Base-by-base conservation (phyloP, 2,113 vertebrate genomes). In the Oxyura jamaicensis region DNA sequence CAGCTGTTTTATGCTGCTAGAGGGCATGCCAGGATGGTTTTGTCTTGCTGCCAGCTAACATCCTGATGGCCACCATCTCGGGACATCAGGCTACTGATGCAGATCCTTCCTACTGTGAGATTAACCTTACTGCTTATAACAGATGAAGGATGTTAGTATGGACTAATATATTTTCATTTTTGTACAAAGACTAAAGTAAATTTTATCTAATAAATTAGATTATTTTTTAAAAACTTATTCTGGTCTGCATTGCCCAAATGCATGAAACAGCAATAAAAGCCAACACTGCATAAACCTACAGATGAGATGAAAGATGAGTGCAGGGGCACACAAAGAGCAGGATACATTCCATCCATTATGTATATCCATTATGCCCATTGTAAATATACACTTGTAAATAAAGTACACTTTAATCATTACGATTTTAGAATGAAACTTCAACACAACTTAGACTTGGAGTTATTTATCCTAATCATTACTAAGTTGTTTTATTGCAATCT, bases 21-120 rank as follows among this genome's bases (percentile, higher is more conserved):
- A n/a, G 58, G 79, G 42, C 75, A 93, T 75, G 95, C 60, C 88
- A 95, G 63, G 25, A 69, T 83, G 41, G 36, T 73, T 96, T 95
- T 96, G 83, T 84, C 36, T 87, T 91, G 55, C 75, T 91, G 68
- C 19, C 90, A 96, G 3, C 73, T 74, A 72, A 82, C 71, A 74
- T 72, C 91, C 88, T 78, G 10, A 41, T 60, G 87, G 93, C 82
- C 82, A 95, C 62, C 20, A 78, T 48, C 58, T 63, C 73, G 50
- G 76, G 85, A 76, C 58, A 60, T 20, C 41, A 90, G 67, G 18
- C 55, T 92, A 28, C 36, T 86, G 81, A 56, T 83, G 77, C 46
- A 93, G 81, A 91, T 62, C 25, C n/a, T 86, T 86, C 50, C 76
- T 39, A 48, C 62, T 71, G 50, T 86, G 73, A 94, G 67, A 63